Conservation (phyloP, 2,797 vertebrate species). For the Gadopsis bispinosus region DNA sequence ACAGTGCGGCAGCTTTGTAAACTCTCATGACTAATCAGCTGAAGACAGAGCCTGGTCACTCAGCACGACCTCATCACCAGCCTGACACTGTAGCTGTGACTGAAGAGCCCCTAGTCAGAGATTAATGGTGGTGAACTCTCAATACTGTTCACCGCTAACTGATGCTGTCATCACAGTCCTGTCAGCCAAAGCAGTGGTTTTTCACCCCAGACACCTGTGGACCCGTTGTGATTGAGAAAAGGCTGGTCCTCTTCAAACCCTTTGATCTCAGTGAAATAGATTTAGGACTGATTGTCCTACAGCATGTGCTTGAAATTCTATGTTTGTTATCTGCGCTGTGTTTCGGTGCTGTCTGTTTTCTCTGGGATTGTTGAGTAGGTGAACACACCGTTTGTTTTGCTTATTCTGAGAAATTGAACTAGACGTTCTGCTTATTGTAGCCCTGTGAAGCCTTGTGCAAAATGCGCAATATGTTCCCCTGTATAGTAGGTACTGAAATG, state of each 20-base stretch:
- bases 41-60: constrained; percentile 73
- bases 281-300: constrained; percentile 65
- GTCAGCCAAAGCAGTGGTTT: constrained; percentile 34
- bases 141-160: constrained; percentile 36
- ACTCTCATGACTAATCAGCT: constrained; percentile 78
- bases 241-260: constrained; percentile 47
- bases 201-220: constrained; percentile 44
- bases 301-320: constrained; percentile 23
- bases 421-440: constrained; percentile 19
- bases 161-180: constrained; percentile 51
- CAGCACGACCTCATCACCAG: constrained; percentile 72
- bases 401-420: constrained; percentile 30
- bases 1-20: constrained; percentile 69
- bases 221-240: constrained; percentile 48
- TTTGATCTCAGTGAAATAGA: constrained; percentile 58
- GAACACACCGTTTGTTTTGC: constrained; percentile 34
- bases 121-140: constrained; percentile 69
- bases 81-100: constrained; percentile 67
- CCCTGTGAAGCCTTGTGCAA: constrained; percentile 15
- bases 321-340: constrained; percentile 9
- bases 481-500: constrained; percentile 2
- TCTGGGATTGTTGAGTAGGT: constrained; percentile 15
- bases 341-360: constrained; percentile 13
- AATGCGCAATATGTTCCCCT: constrained; percentile 5
- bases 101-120: constrained; percentile 66